These are phyloP conservation scores for Cynodonichthys magdalenae DNA, from an alignment of 2,797 vertebrate species.

Conservation along the genomic window DNA sequence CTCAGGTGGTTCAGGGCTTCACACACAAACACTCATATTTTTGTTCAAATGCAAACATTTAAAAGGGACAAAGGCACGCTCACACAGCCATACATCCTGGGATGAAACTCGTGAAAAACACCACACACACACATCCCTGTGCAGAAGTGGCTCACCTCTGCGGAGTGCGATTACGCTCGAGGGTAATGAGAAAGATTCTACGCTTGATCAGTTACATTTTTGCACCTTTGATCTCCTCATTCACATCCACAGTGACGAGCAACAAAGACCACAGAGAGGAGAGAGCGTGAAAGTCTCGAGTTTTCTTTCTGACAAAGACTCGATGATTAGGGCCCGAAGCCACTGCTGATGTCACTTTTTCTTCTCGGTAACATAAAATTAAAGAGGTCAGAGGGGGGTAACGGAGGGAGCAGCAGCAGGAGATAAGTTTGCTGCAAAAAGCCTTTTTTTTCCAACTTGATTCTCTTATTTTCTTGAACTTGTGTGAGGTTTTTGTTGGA, in stretches of 20 bases:
- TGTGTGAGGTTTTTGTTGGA: constrained; percentile 53
- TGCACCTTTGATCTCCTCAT: constrained; percentile 71
- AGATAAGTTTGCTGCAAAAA: constrained; percentile 13
- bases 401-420: constrained; percentile 3
- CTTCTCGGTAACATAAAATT: constrained; percentile 33
- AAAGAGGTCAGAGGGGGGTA: constrained; percentile 19
- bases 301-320: constrained; percentile 50
- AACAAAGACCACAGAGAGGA: constrained; percentile 38
- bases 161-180: constrained; percentile 38
- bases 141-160: constrained; percentile 23
- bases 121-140: constrained; percentile 2
- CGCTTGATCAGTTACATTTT: constrained; percentile 63
- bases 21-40: constrained; percentile 19
- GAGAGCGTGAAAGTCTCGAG: constrained; percentile 24
- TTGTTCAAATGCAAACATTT: constrained; percentile 14
- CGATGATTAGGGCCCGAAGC: constrained; percentile 50
- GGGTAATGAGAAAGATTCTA: constrained; percentile 52
- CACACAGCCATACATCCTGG: not conserved
- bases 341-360: constrained; percentile 26
- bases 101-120: constrained; percentile 5
- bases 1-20: constrained; percentile 38
- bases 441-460: constrained; percentile 8
- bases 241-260: constrained; percentile 29
- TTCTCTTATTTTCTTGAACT: constrained; percentile 31
- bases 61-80: constrained; percentile 11